Conservation (phyloP, 2,797 vertebrate genomes). For the Parotocinclus haroldoi region DNA sequence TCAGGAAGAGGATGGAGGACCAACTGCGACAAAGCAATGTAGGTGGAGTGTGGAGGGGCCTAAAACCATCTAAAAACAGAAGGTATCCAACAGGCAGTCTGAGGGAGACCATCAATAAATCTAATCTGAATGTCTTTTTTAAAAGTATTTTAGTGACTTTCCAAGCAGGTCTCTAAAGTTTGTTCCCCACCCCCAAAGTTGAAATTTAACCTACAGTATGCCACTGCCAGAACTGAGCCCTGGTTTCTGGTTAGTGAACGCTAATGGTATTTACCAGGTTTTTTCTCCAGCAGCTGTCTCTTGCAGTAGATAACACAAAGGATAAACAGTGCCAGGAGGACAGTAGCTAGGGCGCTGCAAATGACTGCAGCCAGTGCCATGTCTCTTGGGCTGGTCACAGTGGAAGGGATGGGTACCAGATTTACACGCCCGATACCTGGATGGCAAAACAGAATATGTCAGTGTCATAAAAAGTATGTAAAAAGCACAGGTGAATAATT, state of each 20-base stretch:
- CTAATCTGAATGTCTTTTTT: too few relatives aligned
- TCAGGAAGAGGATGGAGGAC: conserved; percentile 8
- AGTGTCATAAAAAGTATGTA: too few relatives aligned
- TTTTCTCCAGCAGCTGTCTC: conserved; percentile 95
- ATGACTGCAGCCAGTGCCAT: conserved; percentile 92
- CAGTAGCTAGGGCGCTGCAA: conserved; percentile 91
- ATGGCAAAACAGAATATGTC: not conserved
- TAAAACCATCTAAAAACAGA: too few relatives aligned
- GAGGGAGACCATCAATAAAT: too few relatives aligned
- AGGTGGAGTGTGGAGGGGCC: not conserved
- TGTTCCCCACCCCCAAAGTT: too few relatives aligned
- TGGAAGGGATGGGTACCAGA: conserved; percentile 85
- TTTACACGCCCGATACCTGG: conserved; percentile 89
- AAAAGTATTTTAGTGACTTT: too few relatives aligned
- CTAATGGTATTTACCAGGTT: conserved; percentile 76
- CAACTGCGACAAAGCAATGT: not conserved
- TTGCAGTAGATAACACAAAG: conserved; percentile 96
- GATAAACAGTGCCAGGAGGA: conserved; percentile 89
- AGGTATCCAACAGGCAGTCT: too few relatives aligned
- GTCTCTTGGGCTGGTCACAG: conserved; percentile 88
- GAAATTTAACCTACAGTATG: too few relatives aligned
- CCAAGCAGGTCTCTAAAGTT: too few relatives aligned
- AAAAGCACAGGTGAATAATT: not conserved
- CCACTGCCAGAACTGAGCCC: too few relatives aligned
- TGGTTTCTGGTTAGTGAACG: not conserved